A percentile compares a stretch with the other conserved stretches of the same genome.
Conservation (phyloP, 2,888 invertebrate genomes). For the Campoletis raptor region DNA sequence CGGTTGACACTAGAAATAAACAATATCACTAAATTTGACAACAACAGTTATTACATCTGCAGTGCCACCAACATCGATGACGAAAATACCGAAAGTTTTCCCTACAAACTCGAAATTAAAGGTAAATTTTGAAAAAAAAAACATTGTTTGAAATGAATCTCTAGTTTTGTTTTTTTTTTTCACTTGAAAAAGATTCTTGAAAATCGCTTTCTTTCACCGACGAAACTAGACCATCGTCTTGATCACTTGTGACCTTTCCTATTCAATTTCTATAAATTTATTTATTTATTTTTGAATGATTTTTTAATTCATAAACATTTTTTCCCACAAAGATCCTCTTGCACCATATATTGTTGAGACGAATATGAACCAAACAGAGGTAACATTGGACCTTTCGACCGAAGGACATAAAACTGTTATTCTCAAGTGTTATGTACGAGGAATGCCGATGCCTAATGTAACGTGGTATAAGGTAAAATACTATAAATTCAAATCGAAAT, state of each 20-base stretch:
- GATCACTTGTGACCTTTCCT: background rate
- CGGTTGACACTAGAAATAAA: constrained; percentile 80
- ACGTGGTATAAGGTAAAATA: constrained; percentile 90
- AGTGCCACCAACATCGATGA: constrained; percentile 70
- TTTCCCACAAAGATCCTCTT: constrained; percentile 83
- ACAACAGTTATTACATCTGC: constrained; percentile 78
- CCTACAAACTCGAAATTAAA: constrained; percentile 81
- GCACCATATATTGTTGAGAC: constrained; percentile 84
- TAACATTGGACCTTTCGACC: constrained; percentile 80
- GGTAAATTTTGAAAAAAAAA: constrained; percentile 75
- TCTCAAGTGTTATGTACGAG: constrained; percentile 76
- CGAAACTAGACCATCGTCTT: no score
- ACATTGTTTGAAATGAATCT: background rate
- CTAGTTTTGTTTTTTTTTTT: no score
- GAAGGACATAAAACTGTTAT: constrained; percentile 73
- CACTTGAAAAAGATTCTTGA: no score
- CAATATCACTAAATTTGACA: constrained; percentile 78
- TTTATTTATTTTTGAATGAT: background rate
- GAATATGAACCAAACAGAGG: constrained; percentile 85
- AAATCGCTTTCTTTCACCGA: no score
- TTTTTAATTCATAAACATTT: background rate
- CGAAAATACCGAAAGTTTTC: constrained; percentile 60
- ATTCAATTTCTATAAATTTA: background rate
- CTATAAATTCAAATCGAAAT: background rate
- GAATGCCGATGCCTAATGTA: constrained; percentile 86